Evolutionary conservation across 2,888 invertebrate species (phyloP).

Genomic region (Phytoseiulus persimilis): DNA sequence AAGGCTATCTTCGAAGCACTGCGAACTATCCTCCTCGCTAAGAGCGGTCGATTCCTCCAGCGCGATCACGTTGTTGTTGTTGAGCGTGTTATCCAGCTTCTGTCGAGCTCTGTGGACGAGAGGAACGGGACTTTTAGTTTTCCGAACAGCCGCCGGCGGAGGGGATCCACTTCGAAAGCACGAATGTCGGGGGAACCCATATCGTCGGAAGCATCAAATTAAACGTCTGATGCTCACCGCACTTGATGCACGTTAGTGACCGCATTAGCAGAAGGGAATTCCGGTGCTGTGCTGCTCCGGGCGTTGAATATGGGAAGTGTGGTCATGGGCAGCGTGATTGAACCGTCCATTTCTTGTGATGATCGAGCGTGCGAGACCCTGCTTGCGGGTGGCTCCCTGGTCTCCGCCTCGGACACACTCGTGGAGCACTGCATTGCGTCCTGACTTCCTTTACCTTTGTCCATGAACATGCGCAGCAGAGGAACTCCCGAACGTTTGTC

Average conservation of each 20-base stretch:
- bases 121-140: background rate
- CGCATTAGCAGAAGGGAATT: constrained; percentile 37
- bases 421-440: constrained; percentile 31
- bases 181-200: too few species aligned
- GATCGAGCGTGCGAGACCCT: constrained; percentile 41
- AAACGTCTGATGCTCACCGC: background rate
- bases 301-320: constrained; percentile 38
- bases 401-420: constrained; percentile 42
- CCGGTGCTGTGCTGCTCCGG: constrained; percentile 37
- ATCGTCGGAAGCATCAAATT: background rate
- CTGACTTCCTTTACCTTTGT: constrained; percentile 55
- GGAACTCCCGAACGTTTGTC: constrained; percentile 52
- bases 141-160: background rate
- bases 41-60: constrained; percentile 39
- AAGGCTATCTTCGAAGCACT: constrained; percentile 46
- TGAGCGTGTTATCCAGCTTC: constrained; percentile 34
- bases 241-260: constrained; percentile 37
- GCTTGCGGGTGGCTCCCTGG: constrained; percentile 46
- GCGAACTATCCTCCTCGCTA: constrained; percentile 44
- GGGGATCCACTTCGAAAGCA: too few species aligned
- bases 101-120: constrained; percentile 14
- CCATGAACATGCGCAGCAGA: constrained; percentile 77
- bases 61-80: constrained; percentile 19
- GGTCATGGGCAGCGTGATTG: constrained; percentile 32
- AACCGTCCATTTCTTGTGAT: constrained; percentile 38